Percentiles rank a stretch among this genome's conserved stretches.
Conservation (phyloP, 2,797 vertebrate species). For the Pelobates cultripes region DNA sequence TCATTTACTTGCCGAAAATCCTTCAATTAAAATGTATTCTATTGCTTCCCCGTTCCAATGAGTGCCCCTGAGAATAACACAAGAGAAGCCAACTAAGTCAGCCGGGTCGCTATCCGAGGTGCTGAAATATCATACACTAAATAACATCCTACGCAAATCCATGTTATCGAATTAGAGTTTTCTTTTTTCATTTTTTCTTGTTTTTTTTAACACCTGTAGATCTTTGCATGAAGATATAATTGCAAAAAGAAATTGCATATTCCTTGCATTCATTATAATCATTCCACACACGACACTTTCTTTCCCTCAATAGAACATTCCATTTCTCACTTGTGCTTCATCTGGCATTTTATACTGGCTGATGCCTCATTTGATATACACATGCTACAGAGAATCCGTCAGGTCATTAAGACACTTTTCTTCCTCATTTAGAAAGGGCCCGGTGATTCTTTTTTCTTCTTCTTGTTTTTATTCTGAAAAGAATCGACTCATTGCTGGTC, state of each 20-base stretch:
- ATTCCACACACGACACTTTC: not conserved
- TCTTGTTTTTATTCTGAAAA: not conserved
- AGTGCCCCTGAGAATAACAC: conserved; percentile 3
- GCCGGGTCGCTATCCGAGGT: not conserved
- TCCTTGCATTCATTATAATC: not conserved
- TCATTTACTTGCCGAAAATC: conserved; percentile 28
- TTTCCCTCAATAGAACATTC: not conserved
- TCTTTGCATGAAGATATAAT: no score
- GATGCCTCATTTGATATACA: not conserved
- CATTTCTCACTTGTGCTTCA: not conserved
- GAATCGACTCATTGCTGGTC: not conserved
- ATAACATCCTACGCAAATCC: not conserved
- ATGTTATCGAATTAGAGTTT: no score
- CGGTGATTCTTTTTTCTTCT: not conserved
- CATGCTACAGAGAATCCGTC: not conserved
- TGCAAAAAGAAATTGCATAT: not conserved
- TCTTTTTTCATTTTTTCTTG: no score
- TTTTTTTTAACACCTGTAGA: no score
- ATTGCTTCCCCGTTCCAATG: not conserved
- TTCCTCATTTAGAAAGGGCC: not conserved
- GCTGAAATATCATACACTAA: not conserved
- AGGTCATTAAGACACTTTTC: conserved; percentile 22
- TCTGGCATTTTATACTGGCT: conserved; percentile 6
- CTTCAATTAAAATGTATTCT: conserved; percentile 28
- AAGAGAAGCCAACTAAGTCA: not conserved